Evolutionary conservation across 2,797 vertebrate genomes (phyloP).

Genomic region (Rhincodon typus): DNA sequence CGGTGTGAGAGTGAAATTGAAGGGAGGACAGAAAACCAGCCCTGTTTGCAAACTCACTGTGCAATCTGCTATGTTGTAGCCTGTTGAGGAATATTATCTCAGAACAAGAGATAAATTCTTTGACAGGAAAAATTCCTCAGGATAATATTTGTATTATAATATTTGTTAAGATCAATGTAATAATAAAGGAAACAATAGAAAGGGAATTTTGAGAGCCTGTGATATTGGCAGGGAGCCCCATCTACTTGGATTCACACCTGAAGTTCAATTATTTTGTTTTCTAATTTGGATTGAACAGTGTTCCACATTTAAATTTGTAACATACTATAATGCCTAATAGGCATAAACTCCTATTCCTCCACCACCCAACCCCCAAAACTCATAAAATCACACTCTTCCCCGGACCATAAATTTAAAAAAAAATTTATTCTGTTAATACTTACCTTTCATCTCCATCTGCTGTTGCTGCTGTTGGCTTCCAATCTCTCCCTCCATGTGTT

Average conservation of each 20-base stretch:
- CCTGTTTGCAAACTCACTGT: not conserved
- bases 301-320: not conserved
- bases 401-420: not conserved
- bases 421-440: constrained; percentile 24
- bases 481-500: constrained; percentile 83
- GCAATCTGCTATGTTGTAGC: not conserved
- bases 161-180: not conserved
- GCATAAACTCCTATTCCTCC: not conserved
- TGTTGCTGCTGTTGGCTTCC: too few species aligned
- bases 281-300: not conserved
- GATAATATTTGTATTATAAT: not conserved
- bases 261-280: not conserved
- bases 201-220: not conserved
- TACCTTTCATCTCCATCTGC: constrained; percentile 99
- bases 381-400: not conserved
- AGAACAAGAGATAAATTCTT: not conserved
- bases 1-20: not conserved
- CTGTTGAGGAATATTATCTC: not conserved
- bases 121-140: not conserved
- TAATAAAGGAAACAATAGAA: too few species aligned
- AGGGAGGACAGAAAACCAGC: not conserved
- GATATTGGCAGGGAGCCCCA: not conserved
- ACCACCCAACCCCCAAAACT: not conserved
- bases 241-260: not conserved
- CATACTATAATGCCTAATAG: not conserved